Evolutionary conservation across 1,140 invertebrate species (phyloP), one percentile per base, ranked within the genome.

Genomic region (Conopomorpha cramerella): DNA sequence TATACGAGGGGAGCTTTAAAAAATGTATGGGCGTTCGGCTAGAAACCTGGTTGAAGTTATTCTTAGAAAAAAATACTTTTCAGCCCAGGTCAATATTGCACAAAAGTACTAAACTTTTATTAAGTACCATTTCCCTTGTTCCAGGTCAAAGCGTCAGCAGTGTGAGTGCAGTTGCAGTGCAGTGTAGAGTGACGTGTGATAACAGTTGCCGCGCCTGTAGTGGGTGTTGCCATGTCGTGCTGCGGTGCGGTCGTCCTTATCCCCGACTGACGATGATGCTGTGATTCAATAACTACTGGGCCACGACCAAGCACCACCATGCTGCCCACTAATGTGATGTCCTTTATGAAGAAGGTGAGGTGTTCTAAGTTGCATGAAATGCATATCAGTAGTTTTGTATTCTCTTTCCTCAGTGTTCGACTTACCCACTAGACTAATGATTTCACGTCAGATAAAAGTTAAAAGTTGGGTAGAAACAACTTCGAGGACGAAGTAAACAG

Each of bases 321-420:
- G 87, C 80, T 89, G 81, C 87, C 86, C 45, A 87, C 85, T 43
- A 89, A 89, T 63, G 86, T 90, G 46, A 86, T 89, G 83, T 89
- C 86, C 47, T 89, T 90, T 66, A 86, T 90, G 82, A 91, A 90
- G 58, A 91, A 90, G 87, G 88, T n/a, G n/a, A n/a, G n/a, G n/a
- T n/a, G n/a, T n/a, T n/a, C n/a, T n/a, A n/a, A n/a, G n/a, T n/a
- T n/a, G n/a, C n/a, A n/a, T n/a, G n/a, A n/a, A n/a, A n/a, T n/a
- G n/a, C n/a, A n/a, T n/a, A n/a, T n/a, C n/a, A n/a, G n/a, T n/a
- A n/a, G n/a, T n/a, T n/a, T n/a, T n/a, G n/a, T n/a, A n/a, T n/a
- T n/a, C n/a, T n/a, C n/a, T n/a, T n/a, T n/a, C n/a, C n/a, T n/a
- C n/a, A n/a, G n/a, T n/a, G n/a, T n/a, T n/a, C n/a, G n/a, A n/a